phyloP scores from a whole-genome alignment of 64 coral and sea anemone species.

The Hydrozoanthus tunicans region DNA sequence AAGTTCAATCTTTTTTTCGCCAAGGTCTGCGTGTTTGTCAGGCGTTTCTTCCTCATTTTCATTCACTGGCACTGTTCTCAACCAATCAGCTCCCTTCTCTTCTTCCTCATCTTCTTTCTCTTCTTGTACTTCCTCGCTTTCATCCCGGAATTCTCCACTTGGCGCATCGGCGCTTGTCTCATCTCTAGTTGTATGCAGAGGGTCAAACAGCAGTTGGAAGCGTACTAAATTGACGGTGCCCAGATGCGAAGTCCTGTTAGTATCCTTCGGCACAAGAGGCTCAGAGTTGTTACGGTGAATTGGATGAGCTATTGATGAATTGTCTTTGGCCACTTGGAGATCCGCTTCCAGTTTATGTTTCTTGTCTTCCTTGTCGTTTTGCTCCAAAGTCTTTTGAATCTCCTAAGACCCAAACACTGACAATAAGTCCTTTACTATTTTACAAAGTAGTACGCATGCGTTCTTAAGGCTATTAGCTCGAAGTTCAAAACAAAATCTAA shows the following conservation, averaged over 20 bases:
- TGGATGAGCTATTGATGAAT: slow-evolving; percentile 34
- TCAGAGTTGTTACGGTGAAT: slow-evolving; percentile 10
- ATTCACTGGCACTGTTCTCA: background rate
- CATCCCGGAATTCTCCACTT: background rate
- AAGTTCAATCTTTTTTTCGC: background rate
- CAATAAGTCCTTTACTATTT: background rate
- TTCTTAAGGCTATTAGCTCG: too few species aligned
- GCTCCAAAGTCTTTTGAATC: background rate
- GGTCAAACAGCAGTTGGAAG: slow-evolving; percentile 1
- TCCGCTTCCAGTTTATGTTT: background rate
- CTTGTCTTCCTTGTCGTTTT: background rate
- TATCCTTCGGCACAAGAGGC: slow-evolving; percentile 4
- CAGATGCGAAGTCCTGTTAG: background rate
- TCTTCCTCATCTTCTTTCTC: slow-evolving; percentile 32
- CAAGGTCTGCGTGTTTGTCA: background rate
- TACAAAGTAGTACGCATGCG: too few species aligned
- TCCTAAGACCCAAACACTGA: background rate
- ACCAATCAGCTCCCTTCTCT: background rate
- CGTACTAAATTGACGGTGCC: background rate
- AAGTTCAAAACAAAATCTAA: too few species aligned
- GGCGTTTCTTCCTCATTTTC: background rate
- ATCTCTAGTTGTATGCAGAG: background rate
- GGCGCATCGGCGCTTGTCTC: background rate
- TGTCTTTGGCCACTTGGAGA: slow-evolving; percentile 7
- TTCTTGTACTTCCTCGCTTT: slow-evolving; percentile 17